Conservation (phyloP, 2,113 vertebrate species). For the Cettia cetti region DNA sequence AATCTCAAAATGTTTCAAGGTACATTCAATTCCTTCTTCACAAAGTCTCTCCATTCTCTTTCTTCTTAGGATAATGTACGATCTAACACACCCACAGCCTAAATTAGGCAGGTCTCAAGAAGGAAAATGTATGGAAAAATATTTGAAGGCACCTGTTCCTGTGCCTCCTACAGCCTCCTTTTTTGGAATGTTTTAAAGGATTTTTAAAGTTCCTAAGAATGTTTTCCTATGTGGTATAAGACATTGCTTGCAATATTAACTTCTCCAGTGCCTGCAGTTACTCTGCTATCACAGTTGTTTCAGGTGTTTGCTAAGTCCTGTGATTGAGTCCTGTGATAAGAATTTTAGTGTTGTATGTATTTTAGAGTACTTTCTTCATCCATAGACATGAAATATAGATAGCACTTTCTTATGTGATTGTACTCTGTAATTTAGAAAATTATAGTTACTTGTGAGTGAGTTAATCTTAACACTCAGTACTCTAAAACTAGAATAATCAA, state of each 20-base stretch:
- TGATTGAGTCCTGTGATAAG: not conserved
- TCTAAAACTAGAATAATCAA: not conserved
- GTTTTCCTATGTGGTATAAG: accelerated
- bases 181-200: not conserved
- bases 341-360: not conserved
- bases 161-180: accelerated
- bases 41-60: not conserved
- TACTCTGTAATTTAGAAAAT: not conserved
- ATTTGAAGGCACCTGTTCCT: not conserved
- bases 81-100: not conserved
- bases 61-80: not conserved
- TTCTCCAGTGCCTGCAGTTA: not conserved
- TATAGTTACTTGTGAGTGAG: not conserved
- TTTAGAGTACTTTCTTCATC: not conserved
- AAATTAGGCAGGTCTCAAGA: not conserved
- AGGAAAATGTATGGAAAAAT: not conserved
- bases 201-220: not conserved
- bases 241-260: not conserved
- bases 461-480: not conserved
- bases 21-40: not conserved
- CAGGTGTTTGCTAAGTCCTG: not conserved
- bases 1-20: not conserved
- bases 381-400: not conserved
- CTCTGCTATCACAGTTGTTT: no score
- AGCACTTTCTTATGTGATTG: not conserved